These are phyloP conservation scores for Drosophila neonasuta DNA, from an alignment of 2,888 invertebrate species.

Conservation along the genomic window DNA sequence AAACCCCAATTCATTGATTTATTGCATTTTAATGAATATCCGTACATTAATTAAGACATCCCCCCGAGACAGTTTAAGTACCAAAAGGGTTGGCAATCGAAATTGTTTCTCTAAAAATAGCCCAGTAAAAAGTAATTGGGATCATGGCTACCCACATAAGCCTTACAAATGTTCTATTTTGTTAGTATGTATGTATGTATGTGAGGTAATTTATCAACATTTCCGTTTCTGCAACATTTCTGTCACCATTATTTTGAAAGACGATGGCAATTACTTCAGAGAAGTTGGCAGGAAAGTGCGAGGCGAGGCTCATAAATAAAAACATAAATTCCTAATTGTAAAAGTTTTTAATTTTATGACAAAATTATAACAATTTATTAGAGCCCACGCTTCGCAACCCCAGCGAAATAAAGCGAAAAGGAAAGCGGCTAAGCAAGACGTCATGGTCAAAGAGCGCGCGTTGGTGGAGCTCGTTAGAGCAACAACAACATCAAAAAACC, in stretches of 20 bases:
- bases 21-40: not conserved
- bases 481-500: conserved; percentile 11
- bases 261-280: conserved; percentile 47
- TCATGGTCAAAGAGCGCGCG: conserved; percentile 42
- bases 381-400: not conserved
- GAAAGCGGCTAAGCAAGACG: conserved; percentile 6
- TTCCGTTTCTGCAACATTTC: conserved; percentile 27
- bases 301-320: conserved; percentile 59
- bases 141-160: conserved; percentile 4
- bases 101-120: not conserved
- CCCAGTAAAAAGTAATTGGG: not conserved
- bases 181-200: not conserved
- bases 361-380: conserved; percentile 66
- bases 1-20: not conserved
- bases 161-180: conserved; percentile 10
- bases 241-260: conserved; percentile 31
- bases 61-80: not conserved
- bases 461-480: conserved; percentile 47
- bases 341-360: conserved; percentile 72
- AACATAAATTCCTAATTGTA: conserved; percentile 60
- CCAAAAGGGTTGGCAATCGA: not conserved
- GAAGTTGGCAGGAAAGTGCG: conserved; percentile 32
- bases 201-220: conserved; percentile 45
- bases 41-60: not conserved
- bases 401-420: conserved; percentile 12